phyloP scores from a whole-genome alignment of 2,888 invertebrate species.

The Noctua comes region DNA sequence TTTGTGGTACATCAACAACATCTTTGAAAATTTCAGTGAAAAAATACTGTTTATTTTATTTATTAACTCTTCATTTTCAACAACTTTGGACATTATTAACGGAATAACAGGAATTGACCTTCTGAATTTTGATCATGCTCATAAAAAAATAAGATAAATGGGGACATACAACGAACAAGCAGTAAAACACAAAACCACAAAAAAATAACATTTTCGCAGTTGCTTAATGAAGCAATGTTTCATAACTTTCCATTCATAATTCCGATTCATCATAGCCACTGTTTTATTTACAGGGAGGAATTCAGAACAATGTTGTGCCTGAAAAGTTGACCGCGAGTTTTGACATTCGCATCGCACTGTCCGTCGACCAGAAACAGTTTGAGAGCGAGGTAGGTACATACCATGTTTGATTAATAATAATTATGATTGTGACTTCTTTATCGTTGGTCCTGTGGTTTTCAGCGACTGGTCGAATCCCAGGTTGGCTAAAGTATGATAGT shows the following conservation, averaged over 20 bases:
- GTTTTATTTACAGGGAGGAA: slow-evolving; percentile 92
- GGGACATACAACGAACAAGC: not conserved
- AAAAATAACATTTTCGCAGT: not conserved
- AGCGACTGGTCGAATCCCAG: not conserved
- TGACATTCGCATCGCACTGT: slow-evolving; percentile 93
- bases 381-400: slow-evolving; percentile 89
- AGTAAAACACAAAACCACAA: not conserved
- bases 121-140: not conserved
- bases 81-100: not conserved
- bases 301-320: slow-evolving; percentile 97
- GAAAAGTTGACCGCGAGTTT: slow-evolving; percentile 93
- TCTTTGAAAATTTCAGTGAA: not conserved
- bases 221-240: not conserved
- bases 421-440: not conserved
- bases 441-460: not conserved
- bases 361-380: slow-evolving; percentile 90
- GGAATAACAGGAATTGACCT: not conserved
- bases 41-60: not conserved
- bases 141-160: not conserved
- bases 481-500: not conserved
- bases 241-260: slow-evolving; percentile 17
- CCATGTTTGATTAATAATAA: not conserved
- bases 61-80: not conserved
- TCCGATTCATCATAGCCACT: slow-evolving; percentile 30
- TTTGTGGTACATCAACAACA: no score